Conservation (phyloP, 2,113 vertebrate species). For the Urocynchramus pylzowi region DNA sequence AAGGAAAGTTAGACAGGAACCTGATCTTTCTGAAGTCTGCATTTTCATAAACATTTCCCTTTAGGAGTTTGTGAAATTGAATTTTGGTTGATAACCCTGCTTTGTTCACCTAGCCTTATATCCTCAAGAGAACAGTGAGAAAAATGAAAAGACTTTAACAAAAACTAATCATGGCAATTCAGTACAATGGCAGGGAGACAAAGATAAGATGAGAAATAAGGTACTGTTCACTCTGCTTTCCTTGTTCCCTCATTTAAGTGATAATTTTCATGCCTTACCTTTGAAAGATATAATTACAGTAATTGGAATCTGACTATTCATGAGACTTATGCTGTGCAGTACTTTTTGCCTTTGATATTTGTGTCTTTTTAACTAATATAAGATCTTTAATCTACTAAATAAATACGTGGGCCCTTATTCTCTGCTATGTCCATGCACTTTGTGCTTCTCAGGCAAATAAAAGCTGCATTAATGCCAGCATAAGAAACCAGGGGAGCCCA, state of each 20-base stretch:
- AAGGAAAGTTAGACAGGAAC: neutral
- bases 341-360: constrained; percentile 25
- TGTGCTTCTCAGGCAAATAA: neutral
- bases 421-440: neutral
- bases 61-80: constrained; percentile 47
- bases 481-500: neutral
- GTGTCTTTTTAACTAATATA: constrained; percentile 52
- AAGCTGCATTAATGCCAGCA: neutral
- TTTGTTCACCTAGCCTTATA: constrained; percentile 50
- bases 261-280: constrained; percentile 56
- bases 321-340: constrained; percentile 28
- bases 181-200: constrained; percentile 44
- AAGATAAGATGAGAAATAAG: constrained; percentile 65
- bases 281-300: constrained; percentile 74
- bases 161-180: constrained; percentile 61
- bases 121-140: constrained; percentile 6
- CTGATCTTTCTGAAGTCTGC: constrained; percentile 16
- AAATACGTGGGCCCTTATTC: neutral
- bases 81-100: constrained; percentile 23
- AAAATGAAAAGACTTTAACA: constrained; percentile 48
- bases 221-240: constrained; percentile 18
- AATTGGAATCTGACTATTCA: constrained; percentile 66
- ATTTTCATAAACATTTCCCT: constrained; percentile 52
- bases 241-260: constrained; percentile 29
- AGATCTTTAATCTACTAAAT: constrained; percentile 51